A percentile compares a stretch with the other conserved stretches of the same genome.
phyloP scores from a whole-genome alignment of 2,888 invertebrate species.

The Linnaemya vulpina region DNA sequence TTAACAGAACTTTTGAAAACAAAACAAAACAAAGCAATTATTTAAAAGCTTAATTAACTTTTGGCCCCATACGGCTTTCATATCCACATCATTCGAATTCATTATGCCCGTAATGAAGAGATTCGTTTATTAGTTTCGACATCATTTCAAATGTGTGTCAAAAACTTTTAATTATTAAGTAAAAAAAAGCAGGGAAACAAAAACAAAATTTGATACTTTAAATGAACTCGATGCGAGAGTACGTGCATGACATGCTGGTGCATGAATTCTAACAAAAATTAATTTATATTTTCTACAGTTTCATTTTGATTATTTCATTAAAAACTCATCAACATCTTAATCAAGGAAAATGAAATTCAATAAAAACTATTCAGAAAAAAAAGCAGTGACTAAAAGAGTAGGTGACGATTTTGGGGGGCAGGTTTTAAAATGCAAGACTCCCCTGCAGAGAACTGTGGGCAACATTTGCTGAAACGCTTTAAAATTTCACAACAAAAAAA shows the following conservation, averaged over 20 bases:
- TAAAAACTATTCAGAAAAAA: conserved; percentile 24
- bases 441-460: neutral
- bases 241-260: neutral
- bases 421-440: neutral
- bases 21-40: too few species aligned
- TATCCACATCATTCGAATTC: neutral
- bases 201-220: conserved; percentile 31
- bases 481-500: neutral
- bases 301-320: conserved; percentile 69
- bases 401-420: neutral
- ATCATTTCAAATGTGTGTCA: conserved; percentile 54
- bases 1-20: neutral
- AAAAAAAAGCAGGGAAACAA: conserved; percentile 31
- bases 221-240: conserved; percentile 40
- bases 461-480: neutral
- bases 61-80: neutral
- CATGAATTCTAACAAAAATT: conserved; percentile 30
- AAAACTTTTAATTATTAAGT: conserved; percentile 38
- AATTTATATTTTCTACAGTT: conserved; percentile 41
- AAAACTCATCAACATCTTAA: conserved; percentile 64
- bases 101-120: conserved; percentile 24
- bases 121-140: conserved; percentile 12
- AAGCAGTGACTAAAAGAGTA: conserved; percentile 4
- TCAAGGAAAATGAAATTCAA: conserved; percentile 28
- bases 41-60: conserved; percentile 9